Evolutionary conservation across 2,888 invertebrate genomes (phyloP).

Genomic region (Rapana venosa): DNA sequence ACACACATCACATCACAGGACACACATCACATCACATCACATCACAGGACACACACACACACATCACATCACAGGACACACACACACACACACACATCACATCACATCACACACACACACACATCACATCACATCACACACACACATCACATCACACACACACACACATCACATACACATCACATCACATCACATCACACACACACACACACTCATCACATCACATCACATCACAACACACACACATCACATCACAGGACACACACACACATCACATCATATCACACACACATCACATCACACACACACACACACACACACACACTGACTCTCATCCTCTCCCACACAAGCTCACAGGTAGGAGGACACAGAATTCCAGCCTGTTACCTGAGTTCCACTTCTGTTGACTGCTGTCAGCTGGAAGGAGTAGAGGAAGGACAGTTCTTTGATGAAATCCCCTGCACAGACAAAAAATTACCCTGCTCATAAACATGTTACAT

Average conservation of each 20-base stretch:
- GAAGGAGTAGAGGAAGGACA: conserved; percentile 61
- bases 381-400: conserved; percentile 60
- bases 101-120: neutral
- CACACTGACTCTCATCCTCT: neutral
- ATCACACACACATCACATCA: neutral
- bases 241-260: neutral
- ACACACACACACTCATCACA: neutral
- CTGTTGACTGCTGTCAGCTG: conserved; percentile 61
- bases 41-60: too few relatives aligned
- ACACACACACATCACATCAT: neutral
- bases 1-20: neutral
- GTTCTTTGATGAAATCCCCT: conserved; percentile 57
- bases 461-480: conserved; percentile 1
- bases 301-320: neutral
- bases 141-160: neutral
- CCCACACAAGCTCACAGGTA: neutral
- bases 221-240: neutral
- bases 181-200: neutral
- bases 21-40: neutral
- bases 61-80: neutral
- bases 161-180: neutral
- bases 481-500: neutral
- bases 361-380: neutral
- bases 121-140: neutral
- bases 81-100: neutral